Evolutionary conservation across 1,140 invertebrate species (phyloP).

Genomic region (Halesus radiatus): DNA sequence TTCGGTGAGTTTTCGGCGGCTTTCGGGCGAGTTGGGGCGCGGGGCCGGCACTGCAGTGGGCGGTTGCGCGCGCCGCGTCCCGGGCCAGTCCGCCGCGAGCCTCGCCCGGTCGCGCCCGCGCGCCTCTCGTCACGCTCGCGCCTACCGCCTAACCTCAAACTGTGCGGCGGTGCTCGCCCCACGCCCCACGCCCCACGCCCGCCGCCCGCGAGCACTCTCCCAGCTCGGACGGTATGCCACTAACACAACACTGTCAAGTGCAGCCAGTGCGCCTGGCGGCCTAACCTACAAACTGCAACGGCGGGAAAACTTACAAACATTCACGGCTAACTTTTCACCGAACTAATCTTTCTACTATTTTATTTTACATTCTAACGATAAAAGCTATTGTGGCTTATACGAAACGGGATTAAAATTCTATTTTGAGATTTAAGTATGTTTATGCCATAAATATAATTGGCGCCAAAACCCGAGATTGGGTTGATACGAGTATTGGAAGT

Average conservation of each 20-base stretch:
- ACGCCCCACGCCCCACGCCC: background rate
- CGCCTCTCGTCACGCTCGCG: constrained; percentile 8
- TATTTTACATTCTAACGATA: no score
- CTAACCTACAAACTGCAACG: constrained; percentile 2
- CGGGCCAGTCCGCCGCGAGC: constrained; percentile 52
- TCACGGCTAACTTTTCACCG: no score
- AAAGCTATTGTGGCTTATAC: no score
- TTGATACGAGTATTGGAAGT: background rate
- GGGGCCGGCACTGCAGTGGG: constrained; percentile 50
- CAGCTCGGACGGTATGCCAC: background rate
- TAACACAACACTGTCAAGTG: background rate
- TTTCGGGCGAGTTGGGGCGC: constrained; percentile 18
- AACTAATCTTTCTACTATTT: background rate
- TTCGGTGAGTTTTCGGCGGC: background rate
- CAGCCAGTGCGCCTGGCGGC: background rate
- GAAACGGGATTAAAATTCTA: background rate
- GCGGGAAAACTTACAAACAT: background rate
- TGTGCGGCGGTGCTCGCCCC: constrained; percentile 10
- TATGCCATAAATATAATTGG: background rate
- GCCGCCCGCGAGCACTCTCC: background rate
- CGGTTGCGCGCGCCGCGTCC: constrained; percentile 47
- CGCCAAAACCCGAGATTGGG: constrained; percentile 3
- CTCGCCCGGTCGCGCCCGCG: constrained; percentile 40
- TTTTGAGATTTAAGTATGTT: background rate
- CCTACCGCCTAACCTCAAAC: constrained; percentile 6